phyloP scores from a whole-genome alignment of 2,888 invertebrate species.

The Crematogaster levior region DNA sequence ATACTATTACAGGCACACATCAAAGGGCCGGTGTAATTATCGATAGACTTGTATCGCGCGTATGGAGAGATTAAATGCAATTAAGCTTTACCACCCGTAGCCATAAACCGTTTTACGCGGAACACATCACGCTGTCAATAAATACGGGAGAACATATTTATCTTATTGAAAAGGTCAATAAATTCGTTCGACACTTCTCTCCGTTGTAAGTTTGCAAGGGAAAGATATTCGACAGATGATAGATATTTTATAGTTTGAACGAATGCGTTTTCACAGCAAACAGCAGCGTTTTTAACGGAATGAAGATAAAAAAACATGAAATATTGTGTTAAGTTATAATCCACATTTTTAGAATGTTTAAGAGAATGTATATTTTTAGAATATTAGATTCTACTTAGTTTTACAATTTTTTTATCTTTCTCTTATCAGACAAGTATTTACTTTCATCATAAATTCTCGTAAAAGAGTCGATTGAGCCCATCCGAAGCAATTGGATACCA shows the following conservation, averaged over 20 bases:
- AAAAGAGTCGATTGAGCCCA: background rate
- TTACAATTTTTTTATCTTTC: background rate
- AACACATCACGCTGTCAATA: conserved; percentile 21
- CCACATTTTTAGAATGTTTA: background rate
- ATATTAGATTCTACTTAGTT: background rate
- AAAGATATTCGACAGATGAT: background rate
- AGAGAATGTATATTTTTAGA: background rate
- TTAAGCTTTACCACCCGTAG: conserved; percentile 32
- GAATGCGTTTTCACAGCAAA: background rate
- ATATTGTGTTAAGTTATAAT: background rate
- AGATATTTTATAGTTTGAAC: background rate
- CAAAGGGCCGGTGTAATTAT: conserved; percentile 39
- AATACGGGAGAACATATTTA: conserved; percentile 18
- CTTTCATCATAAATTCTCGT: background rate
- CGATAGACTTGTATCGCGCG: conserved; percentile 27
- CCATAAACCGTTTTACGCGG: conserved; percentile 15
- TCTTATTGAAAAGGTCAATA: conserved; percentile 13
- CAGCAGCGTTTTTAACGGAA: too few relatives aligned
- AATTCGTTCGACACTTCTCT: conserved; percentile 14
- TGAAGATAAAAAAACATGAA: background rate
- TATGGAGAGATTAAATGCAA: conserved; percentile 41
- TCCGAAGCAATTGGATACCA: background rate
- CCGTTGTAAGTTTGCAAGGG: background rate
- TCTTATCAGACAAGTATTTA: background rate
- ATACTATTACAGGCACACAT: background rate